phyloP scores from a whole-genome alignment of 2,113 vertebrate species.

The Formicarius rufipectus region DNA sequence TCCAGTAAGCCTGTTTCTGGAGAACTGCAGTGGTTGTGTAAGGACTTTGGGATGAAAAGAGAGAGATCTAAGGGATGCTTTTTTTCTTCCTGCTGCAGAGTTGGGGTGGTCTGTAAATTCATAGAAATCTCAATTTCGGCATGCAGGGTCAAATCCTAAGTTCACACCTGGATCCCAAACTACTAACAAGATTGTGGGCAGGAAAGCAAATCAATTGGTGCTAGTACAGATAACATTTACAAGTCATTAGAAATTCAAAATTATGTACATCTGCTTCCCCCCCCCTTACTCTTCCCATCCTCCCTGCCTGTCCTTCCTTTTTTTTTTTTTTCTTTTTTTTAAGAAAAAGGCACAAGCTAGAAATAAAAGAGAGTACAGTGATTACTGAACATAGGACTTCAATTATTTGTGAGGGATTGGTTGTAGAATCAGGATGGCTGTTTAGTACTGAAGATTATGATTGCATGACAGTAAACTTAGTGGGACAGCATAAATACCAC shows the following conservation, averaged over 20 bases:
- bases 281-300: neutral
- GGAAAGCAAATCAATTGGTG: neutral
- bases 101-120: neutral
- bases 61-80: neutral
- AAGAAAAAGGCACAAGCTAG: neutral
- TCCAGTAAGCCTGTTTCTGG: neutral
- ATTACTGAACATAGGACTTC: neutral
- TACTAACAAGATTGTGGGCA: neutral
- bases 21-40: conserved; percentile 47
- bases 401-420: neutral
- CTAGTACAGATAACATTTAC: neutral
- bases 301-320: neutral
- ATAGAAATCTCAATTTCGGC: neutral
- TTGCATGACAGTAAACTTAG: neutral
- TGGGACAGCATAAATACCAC: neutral
- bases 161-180: neutral
- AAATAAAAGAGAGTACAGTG: neutral
- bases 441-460: neutral
- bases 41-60: conserved; percentile 5
- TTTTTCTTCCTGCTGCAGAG: conserved; percentile 12
- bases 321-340: neutral
- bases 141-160: neutral
- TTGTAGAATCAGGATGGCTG: neutral
- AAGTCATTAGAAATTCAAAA: neutral
- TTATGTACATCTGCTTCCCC: neutral